These are phyloP conservation scores for Micromys minutus DNA, from an alignment of 2,113 vertebrate species.

Conservation along the genomic window DNA sequence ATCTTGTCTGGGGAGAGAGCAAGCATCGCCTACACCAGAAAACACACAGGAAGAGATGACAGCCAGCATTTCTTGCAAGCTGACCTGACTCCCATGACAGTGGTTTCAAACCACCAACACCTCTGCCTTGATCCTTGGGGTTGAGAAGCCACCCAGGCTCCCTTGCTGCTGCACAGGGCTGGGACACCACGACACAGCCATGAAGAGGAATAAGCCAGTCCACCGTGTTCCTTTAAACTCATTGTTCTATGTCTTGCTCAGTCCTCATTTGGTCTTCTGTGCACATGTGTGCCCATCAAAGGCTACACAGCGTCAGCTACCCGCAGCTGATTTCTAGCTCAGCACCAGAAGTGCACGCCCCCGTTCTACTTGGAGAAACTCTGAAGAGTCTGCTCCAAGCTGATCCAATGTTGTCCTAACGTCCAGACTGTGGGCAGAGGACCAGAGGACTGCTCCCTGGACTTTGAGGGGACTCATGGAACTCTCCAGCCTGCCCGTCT, in stretches of 20 bases:
- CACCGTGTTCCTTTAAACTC: not conserved
- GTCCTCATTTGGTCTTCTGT: not conserved
- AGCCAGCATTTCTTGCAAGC: not conserved
- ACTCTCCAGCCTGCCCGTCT: not conserved
- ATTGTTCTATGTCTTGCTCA: not conserved
- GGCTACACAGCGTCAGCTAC: not conserved
- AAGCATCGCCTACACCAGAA: not conserved
- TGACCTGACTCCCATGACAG: not conserved
- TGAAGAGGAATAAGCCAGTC: not conserved
- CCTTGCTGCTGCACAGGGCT: not conserved
- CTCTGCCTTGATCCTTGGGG: accelerated
- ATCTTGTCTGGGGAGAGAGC: not conserved
- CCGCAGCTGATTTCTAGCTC: not conserved
- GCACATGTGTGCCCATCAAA: not conserved
- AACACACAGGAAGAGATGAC: not conserved
- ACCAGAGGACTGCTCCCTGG: accelerated
- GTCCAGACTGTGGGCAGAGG: not conserved
- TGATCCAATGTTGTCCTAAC: not conserved
- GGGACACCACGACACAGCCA: not conserved
- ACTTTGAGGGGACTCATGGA: not conserved
- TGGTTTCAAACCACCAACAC: not conserved
- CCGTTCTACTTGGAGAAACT: not conserved
- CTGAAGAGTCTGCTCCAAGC: not conserved
- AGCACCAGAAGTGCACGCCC: not conserved
- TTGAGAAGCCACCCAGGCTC: not conserved